phyloP scores from a whole-genome alignment of 2,113 vertebrate species.

The Lepus europaeus region DNA sequence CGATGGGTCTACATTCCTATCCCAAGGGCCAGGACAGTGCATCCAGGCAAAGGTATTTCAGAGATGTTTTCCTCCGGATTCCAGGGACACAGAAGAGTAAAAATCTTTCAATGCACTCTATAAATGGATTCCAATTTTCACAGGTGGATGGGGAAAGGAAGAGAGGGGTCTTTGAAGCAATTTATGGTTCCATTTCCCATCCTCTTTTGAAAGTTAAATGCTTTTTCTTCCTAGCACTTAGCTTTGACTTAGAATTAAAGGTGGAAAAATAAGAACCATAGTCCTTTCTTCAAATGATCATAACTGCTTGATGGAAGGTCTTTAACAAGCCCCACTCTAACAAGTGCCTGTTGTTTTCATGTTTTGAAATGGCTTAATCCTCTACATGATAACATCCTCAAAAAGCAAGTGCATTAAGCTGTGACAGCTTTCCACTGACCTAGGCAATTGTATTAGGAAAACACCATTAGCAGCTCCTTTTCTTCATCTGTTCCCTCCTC shows the following conservation, averaged over 20 bases:
- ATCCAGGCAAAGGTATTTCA: not conserved
- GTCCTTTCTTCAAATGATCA: constrained; percentile 73
- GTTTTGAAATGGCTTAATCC: constrained; percentile 86
- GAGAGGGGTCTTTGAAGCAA: constrained; percentile 49
- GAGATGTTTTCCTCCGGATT: not conserved
- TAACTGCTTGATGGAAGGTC: constrained; percentile 81
- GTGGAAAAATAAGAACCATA: constrained; percentile 39
- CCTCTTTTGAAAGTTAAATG: constrained; percentile 53
- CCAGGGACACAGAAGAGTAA: not conserved
- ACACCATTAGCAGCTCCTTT: constrained; percentile 86
- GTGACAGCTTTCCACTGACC: constrained; percentile 89
- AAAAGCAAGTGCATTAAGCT: constrained; percentile 86
- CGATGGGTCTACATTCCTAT: not conserved
- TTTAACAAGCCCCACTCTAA: constrained; percentile 85
- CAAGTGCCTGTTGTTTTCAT: constrained; percentile 85
- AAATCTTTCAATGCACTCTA: not conserved
- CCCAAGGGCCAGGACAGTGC: not conserved
- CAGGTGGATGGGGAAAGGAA: constrained; percentile 11
- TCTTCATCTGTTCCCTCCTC: constrained; percentile 82
- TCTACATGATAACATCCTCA: constrained; percentile 83
- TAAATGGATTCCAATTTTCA: constrained; percentile 56
- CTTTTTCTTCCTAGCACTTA: constrained; percentile 55
- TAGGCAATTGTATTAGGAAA: constrained; percentile 88
- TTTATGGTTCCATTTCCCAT: not conserved
- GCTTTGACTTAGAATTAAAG: constrained; percentile 70